Evolutionary conservation across 2,888 invertebrate species (phyloP), one percentile per base, ranked within the genome.

Genomic region (Ophion slaviceki): DNA sequence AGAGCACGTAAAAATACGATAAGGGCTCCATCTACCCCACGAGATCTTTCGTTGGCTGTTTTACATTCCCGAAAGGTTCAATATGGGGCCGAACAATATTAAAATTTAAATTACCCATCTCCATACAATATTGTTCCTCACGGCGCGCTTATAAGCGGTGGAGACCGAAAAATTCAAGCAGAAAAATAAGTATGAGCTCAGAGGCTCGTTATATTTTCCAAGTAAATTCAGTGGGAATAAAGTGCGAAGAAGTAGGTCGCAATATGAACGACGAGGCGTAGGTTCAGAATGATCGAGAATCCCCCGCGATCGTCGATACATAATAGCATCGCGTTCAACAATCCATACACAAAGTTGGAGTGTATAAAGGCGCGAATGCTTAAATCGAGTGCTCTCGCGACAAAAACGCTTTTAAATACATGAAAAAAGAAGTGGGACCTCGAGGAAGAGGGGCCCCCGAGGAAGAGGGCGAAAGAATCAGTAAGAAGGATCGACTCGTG

Each of bases 401-500:
- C 66, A 68, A 81, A 89, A 86, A 87, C 57, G 84, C 83, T 75
- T 83, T 87, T 72, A 24, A 72, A 72, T 20, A n/a, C 1, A 28
- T 17, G 20, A 62, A 64, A 61, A 45, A 67, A 57, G 24, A 47
- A 61, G 67, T 20, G 59, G 66, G 40, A 57, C 28, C 14, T 66
- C 45, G 57, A 11, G 32, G 57, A 64, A 20, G 28, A 11, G 40
- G 10, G 24, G 6, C 14, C 14, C 47, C 14, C 11, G 47, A 47
- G 24, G 24, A 53, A 57, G 67, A 66, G 67, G 57, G 68, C 14
- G 68, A 53, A 68, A 40, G 67, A 68, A 67, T 67, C 53, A 59
- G 59, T 17, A 68, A 20, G 78, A 47, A 79, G 79, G 80, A 87
- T 81, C 80, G 87, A 80, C 87, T 47, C 17, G 90, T 88, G 90